Conservation (phyloP, 2,113 vertebrate species). For the Poicephalus meyeri region DNA sequence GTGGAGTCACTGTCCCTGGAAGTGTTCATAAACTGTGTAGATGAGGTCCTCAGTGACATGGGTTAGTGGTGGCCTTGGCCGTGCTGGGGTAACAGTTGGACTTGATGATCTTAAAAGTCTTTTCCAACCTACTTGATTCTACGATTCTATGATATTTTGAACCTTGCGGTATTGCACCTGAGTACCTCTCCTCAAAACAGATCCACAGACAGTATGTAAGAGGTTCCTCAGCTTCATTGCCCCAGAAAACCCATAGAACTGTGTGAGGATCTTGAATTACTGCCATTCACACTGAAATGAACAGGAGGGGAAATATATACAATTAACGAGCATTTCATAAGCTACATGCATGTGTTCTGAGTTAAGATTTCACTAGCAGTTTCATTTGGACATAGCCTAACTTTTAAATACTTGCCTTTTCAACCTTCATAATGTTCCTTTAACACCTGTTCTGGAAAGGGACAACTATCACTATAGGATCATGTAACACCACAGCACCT, state of each 20-base stretch:
- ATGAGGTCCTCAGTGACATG: background rate
- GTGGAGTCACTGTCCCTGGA: background rate
- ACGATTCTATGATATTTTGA: background rate
- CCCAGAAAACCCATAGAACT: background rate
- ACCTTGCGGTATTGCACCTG: background rate
- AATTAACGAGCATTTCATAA: background rate
- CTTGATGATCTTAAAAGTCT: background rate
- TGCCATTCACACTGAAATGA: background rate
- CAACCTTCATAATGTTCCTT: background rate
- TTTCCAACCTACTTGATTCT: background rate
- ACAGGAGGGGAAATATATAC: background rate
- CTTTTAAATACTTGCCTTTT: background rate
- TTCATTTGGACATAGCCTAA: background rate
- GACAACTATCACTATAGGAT: background rate
- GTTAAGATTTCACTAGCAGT: background rate
- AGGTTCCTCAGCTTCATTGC: background rate
- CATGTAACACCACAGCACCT: background rate
- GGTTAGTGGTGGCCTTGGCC: background rate
- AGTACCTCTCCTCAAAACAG: background rate
- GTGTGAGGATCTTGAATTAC: background rate
- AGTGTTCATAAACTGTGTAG: background rate
- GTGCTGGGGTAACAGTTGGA: background rate
- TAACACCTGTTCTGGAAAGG: background rate
- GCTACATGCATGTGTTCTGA: background rate
- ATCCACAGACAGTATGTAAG: background rate